Base-by-base conservation (phyloP, 1,140 invertebrate genomes). In the Drosophila bocki region DNA sequence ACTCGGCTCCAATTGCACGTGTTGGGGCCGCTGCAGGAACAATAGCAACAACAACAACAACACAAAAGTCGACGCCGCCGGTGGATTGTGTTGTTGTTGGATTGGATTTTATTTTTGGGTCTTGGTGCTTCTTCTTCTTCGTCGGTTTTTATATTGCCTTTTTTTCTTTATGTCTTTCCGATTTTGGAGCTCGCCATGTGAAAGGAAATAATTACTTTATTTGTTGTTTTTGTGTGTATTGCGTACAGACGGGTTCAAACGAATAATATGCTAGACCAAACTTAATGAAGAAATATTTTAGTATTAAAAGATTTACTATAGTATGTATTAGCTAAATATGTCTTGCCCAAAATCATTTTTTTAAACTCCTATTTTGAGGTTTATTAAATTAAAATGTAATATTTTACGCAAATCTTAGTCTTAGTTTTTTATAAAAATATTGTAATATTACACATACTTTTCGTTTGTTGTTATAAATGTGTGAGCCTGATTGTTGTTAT, bases 201-300 rank as follows among this genome's bases (percentile, higher is more conserved):
- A 88, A 84, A 75, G 85, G 84, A 88, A 88, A 88, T 90, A 88
- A 88, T 90, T 88, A 81, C 84, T 78, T 80, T 88, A 88, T 88
- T 83, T 83, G 80, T 75, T 75, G 74, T 37, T 72, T 80, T 72
- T 87, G 64, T 45, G 33, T 42, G 48, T 68, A 29, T 56, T 68
- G 41, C 32, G 37, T 58, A 76, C 70, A 48, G 69, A 22, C 35
- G 50, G 7, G 67, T 41, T 47, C 33, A 37, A 22, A 37, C 44
- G 12, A 45, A 19, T 54, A 67, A 58, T 29, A 29, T 58, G 17
- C 19, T 41, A 4, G 6, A 41, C 4, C 2, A 7, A 29, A 22
- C 0, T 35, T 9, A 42, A 44, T 29, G 3, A 17, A 44, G 2
- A 44, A 44, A 13, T 37, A 15, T 29, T 41, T 2, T 3, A 51